A percentile compares a stretch with the other conserved stretches of the same genome.
Evolutionary conservation across 2,888 invertebrate genomes (phyloP).

Genomic region (Ennomos fuscantarius): DNA sequence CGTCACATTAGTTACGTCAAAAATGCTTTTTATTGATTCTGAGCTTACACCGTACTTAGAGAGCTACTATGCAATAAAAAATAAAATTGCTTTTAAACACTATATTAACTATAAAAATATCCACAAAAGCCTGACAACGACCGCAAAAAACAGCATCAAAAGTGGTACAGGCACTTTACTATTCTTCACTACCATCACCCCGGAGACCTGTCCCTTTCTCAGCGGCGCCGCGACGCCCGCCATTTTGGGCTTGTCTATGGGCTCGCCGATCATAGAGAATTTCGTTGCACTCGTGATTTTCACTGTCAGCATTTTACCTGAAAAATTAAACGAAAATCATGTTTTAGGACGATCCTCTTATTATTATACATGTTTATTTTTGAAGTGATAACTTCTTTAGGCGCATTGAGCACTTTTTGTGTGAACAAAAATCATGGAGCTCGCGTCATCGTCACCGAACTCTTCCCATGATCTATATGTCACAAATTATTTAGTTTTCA

Average conservation of each 20-base stretch:
- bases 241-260: conserved; percentile 84
- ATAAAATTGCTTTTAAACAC: conserved; percentile 37
- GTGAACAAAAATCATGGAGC: too few species aligned
- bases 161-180: conserved; percentile 61
- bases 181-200: conserved; percentile 52
- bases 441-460: too few species aligned
- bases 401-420: too few species aligned
- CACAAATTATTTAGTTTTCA: too few species aligned
- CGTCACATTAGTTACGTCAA: too few species aligned
- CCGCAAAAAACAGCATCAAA: conserved; percentile 67
- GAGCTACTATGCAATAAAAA: conserved; percentile 42
- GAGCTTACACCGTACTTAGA: too few species aligned
- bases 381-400: too few species aligned
- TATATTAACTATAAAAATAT: conserved; percentile 62
- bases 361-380: too few species aligned
- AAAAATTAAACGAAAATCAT: too few species aligned
- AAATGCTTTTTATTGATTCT: too few species aligned
- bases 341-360: too few species aligned
- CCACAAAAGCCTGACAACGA: conserved; percentile 74
- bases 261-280: conserved; percentile 91
- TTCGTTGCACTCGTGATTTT: conserved; percentile 88
- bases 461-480: too few species aligned
- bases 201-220: conserved; percentile 84
- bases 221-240: conserved; percentile 83
- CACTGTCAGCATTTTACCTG: conserved; percentile 89